These are phyloP conservation scores for Hipparchia sbordonii DNA, from an alignment of 2,888 invertebrate species.

Conservation along the genomic window DNA sequence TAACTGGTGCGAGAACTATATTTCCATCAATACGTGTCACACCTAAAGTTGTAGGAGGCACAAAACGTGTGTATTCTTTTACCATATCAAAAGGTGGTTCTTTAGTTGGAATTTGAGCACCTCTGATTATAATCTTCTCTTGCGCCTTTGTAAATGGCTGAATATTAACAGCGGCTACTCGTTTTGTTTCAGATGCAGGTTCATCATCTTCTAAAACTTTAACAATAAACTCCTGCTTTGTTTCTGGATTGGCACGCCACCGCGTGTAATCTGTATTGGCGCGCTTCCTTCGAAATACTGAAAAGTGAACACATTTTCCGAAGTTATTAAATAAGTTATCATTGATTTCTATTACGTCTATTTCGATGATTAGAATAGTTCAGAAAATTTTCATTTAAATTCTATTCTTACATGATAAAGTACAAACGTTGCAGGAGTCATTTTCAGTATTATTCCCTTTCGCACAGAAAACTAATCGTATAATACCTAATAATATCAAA, in stretches of 20 bases:
- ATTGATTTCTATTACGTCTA: not conserved
- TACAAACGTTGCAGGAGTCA: constrained; percentile 55
- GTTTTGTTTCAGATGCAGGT: constrained; percentile 50
- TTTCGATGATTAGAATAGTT: not conserved
- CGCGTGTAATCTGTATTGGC: constrained; percentile 66
- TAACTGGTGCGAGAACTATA: constrained; percentile 31
- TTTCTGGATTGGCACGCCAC: constrained; percentile 62
- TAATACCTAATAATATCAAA: constrained; percentile 68
- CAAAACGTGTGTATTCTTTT: constrained; percentile 66
- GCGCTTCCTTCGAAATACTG: constrained; percentile 65
- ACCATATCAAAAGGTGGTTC: constrained; percentile 40
- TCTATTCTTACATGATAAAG: constrained; percentile 57
- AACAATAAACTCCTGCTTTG: constrained; percentile 70
- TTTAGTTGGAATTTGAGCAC: constrained; percentile 52
- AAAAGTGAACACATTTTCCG: constrained; percentile 28
- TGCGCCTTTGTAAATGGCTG: constrained; percentile 51
- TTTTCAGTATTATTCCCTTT: constrained; percentile 52
- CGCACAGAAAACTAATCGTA: constrained; percentile 55
- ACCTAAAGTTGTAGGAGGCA: constrained; percentile 55
- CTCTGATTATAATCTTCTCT: constrained; percentile 69
- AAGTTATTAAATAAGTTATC: constrained; percentile 1
- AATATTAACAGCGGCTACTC: constrained; percentile 67
- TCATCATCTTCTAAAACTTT: constrained; percentile 73
- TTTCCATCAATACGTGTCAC: constrained; percentile 28
- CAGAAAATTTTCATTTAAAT: not conserved